Evolutionary conservation across 2,888 invertebrate species (phyloP), one percentile per base, ranked within the genome.

Genomic region (Drosophila atroscutellata): DNA sequence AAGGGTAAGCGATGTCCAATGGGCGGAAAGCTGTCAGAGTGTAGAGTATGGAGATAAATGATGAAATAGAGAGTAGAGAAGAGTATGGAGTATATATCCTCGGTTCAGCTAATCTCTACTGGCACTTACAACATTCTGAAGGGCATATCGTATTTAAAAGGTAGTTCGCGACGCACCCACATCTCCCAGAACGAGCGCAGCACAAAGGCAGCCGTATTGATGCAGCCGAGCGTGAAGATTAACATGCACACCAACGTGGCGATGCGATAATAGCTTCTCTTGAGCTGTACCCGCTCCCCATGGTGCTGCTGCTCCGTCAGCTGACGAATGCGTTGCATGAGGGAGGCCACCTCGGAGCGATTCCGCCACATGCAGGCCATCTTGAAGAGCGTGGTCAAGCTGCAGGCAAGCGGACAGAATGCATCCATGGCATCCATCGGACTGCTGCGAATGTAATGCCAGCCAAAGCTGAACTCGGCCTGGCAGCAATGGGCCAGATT

Each of bases 321-420:
- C 50, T 37, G 50, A 0, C 87, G 72, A 0, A 87, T 76, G 69
- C 58, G 82, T 0, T 28, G 32, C 51, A 84, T 84, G 18, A 89
- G 55, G 0, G 54, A 32, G 2, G 71, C 45, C n/a, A 84, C 82
- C 65, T 84, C 85, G 15, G 42, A 15, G 5, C 90, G 79, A 20
- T 65, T 76, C 30, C 51, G 24, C 85, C 84, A 84, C 82, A 89
- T 87, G 73, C 73, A 84, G 20, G 34, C 74, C 65, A 84, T 70
- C 52, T 84, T 84, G 49, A 76, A 84, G 52, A 84, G 89, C 13
- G 87, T 84, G 5, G 89, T 84, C 11, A 71, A 36, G 18, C 89
- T 89, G 67, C 89, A 84, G 73, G 79, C 88, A 45, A 84, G 63
- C 3, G 89, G 84, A 26, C 89, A 89, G 24, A 89, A 87, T 32